Base-by-base conservation (phyloP, 2,113 vertebrate genomes). In the Rostratula benghalensis region DNA sequence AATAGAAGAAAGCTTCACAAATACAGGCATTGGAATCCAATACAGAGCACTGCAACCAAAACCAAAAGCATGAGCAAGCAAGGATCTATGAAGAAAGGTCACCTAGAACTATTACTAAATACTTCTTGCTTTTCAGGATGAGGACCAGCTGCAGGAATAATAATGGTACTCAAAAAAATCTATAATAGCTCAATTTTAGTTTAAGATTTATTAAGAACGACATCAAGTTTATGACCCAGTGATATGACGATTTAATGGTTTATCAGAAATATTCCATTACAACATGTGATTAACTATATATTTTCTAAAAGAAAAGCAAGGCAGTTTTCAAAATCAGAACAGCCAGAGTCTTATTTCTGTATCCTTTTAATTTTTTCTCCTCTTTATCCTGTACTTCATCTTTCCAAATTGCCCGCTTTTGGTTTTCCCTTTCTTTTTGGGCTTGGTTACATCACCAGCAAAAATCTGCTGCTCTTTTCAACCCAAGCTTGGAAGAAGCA, bases 21-120 rank as follows among this genome's bases (percentile, higher is more conserved):
- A 87, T 51, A 59, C 15, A 11, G 8, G 30, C 25, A 61, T 8
- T 82, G 51, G 31, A 63, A 86, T 54, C 64, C 50, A 87, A 56
- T 21, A 51, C 9, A 57, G 7, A 67, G 43, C 10, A 21, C 18
- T 69, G 25, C 25, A 45, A 48, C 11, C 16, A 77, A 28, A 64
- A 81, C 15, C 2, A 4, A 78, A 89, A 68, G 33, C 27, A 41
- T 0, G 0, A 80, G 5, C 6, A 86, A 89, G 11, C 6, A 86
- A 89, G 11, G 8, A 53, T 23, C 3, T 23, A 53, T 1, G 21
- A 71, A 53, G 37, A 11, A 70, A 90, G 25, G 18, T 24, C 20
- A 76, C 3, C 9, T 43, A 64, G 67, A 77, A 63, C 3, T 18
- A 76, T 11, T 35, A 43, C 20, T 65, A 33, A 24, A 30, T 28